These are phyloP conservation scores for Torymus aiolomorphi DNA, from an alignment of 2,888 invertebrate genomes.

Conservation along the genomic window DNA sequence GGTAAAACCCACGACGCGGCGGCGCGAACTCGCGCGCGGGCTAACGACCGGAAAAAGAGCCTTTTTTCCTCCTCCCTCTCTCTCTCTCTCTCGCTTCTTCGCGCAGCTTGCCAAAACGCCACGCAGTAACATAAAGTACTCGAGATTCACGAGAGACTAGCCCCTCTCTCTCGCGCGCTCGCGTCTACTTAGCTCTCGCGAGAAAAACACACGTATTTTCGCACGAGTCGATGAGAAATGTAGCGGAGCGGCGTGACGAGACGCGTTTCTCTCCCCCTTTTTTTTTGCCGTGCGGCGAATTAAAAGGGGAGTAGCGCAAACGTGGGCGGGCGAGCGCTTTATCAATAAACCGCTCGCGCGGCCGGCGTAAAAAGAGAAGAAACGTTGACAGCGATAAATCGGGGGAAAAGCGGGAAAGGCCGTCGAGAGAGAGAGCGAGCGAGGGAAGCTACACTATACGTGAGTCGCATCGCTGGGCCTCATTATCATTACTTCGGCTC, in stretches of 20 bases:
- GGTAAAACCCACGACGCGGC: conserved; percentile 23
- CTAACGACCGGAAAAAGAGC: conserved; percentile 43
- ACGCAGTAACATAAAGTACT: conserved; percentile 48
- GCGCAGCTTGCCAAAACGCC: conserved; percentile 48
- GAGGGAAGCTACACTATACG: not conserved
- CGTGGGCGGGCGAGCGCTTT: not conserved
- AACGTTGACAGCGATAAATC: conserved; percentile 26
- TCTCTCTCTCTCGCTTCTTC: not conserved
- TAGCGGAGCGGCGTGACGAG: no score
- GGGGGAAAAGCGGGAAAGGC: not conserved
- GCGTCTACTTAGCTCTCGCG: conserved; percentile 33
- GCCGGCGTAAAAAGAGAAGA: not conserved
- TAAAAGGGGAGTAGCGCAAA: not conserved
- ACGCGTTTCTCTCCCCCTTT: no score
- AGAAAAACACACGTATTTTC: conserved; percentile 40
- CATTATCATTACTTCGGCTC: conserved; percentile 34
- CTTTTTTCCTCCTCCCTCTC: conserved; percentile 3
- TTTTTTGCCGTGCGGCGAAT: no score
- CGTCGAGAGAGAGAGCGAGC: not conserved
- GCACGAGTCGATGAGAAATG: not conserved
- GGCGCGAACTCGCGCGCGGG: not conserved
- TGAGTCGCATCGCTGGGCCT: conserved; percentile 33
- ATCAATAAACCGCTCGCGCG: conserved; percentile 14
- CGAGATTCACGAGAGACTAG: conserved; percentile 38
- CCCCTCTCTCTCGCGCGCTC: not conserved